Percentiles rank a stretch among this genome's conserved stretches.
Conservation (phyloP, 1,140 invertebrate species). For the Drosophila pectinifera region DNA sequence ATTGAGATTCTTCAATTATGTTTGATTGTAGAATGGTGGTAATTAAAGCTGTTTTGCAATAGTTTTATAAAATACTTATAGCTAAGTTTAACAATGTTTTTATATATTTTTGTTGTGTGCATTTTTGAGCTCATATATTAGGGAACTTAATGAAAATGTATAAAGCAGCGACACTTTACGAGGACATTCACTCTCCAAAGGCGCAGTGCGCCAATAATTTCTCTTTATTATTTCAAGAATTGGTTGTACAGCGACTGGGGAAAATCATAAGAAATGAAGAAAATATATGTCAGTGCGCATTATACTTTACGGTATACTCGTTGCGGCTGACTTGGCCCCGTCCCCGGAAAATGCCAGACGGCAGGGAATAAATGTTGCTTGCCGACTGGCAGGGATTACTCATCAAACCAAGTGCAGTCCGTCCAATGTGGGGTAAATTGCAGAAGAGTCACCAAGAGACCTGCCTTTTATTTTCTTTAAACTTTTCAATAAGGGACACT, state of each 20-base stretch:
- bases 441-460: slow-evolving; percentile 12
- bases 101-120: not conserved
- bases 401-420: slow-evolving; percentile 31
- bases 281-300: slow-evolving; percentile 32
- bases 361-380: slow-evolving; percentile 38
- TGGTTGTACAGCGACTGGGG: slow-evolving; percentile 8
- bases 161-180: slow-evolving; percentile 7
- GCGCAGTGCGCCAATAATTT: slow-evolving; percentile 30
- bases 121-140: not conserved
- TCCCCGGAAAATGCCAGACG: slow-evolving; percentile 26
- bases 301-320: slow-evolving; percentile 27
- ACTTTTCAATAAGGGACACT: not conserved
- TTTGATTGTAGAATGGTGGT: no score
- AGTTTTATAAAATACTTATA: no score
- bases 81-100: not conserved
- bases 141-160: slow-evolving; percentile 7
- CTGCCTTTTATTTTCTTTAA: slow-evolving; percentile 11
- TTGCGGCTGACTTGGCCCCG: slow-evolving; percentile 23
- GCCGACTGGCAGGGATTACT: slow-evolving; percentile 33
- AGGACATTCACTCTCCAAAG: slow-evolving; percentile 9
- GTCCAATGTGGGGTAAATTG: slow-evolving; percentile 4
- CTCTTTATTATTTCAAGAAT: slow-evolving; percentile 39
- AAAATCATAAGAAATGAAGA: slow-evolving; percentile 16
- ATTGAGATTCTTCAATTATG: no score
- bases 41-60: no score